These are phyloP conservation scores for Poecilia velifera DNA, from an alignment of 2,797 vertebrate species.

Conservation along the genomic window DNA sequence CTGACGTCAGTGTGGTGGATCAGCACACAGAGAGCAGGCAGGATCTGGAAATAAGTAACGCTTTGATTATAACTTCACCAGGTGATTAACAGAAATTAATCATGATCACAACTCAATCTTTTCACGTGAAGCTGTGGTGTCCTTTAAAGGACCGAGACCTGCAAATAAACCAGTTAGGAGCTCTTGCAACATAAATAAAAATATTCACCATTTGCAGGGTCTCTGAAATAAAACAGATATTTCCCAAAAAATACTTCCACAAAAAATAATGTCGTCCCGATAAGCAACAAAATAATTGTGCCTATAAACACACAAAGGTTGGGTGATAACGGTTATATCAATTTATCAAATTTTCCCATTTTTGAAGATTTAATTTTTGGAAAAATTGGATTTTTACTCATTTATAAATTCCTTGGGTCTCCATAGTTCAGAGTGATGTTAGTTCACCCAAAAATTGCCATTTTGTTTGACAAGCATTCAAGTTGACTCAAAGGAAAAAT, in stretches of 20 bases:
- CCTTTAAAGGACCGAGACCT: background rate
- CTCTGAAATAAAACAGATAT: background rate
- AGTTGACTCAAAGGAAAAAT: too few species aligned
- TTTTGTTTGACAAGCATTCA: too few species aligned
- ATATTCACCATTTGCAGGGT: background rate
- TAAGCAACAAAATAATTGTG: background rate
- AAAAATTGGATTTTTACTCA: too few species aligned
- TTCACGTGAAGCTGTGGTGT: background rate
- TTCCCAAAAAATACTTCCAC: background rate
- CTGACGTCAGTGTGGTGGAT: conserved; percentile 99
- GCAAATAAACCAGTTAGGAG: background rate
- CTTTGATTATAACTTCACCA: background rate
- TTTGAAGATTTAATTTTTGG: too few species aligned
- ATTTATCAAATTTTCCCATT: too few species aligned
- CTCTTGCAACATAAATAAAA: background rate
- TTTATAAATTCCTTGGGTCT: too few species aligned
- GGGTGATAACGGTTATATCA: too few species aligned
- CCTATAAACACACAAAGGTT: background rate
- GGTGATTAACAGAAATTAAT: background rate
- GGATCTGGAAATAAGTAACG: conserved; percentile 82
- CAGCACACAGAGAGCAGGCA: conserved; percentile 95
- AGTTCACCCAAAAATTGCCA: too few species aligned
- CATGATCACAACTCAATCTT: background rate
- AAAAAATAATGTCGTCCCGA: background rate
- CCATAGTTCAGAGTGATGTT: too few species aligned